Evolutionary conservation across 2,797 vertebrate genomes (phyloP), one percentile per base, ranked within the genome.

Genomic region (Catostomus latipinnis): DNA sequence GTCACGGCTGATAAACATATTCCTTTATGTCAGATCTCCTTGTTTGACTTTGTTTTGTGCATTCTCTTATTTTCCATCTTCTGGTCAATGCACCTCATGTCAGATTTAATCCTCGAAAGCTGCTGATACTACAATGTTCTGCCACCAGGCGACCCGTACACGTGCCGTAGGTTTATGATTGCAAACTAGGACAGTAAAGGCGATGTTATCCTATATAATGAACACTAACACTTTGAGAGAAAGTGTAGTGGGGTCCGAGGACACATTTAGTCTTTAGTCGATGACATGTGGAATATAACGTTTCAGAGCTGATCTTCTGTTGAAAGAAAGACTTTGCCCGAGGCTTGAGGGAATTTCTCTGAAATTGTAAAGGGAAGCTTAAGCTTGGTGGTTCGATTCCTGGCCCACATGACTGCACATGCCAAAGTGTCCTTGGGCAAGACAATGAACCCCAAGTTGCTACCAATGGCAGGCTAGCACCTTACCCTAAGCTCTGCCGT

Each of bases 61-160:
- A 1, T 52, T 12, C 43, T 49, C 54, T 1, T 52, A 18, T 0
- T 18, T 76, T 34, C 61, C 73, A 18, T 62, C 49, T 49, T 71
- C 68, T 76, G 56, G 10, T 54, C 74, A 4, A 49, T 71, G 50
- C 56, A 57, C 74, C 82, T 67, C 53, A 71, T 68, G 62, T 69
- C 74, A 61, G 74, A 22, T 74, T 76, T 63, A 75, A 81, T 82
- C 67, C 53, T 78, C 34, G 56, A 77, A 84, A 84, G 71, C 75
- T 82, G 74, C 82, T 82, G 77, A 81, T 34, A 48, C 62, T 11
- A 65, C 78, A 54, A 50, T 75, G 80, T 82, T 22, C 57, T 45
- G 58, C 54, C 18, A 14, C 6, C 1, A 34, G 18, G 58, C 11
- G n/a, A 68, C 58, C 71, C 18, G 8, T 58, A 1, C 50, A 9